Conservation (phyloP, 2,797 vertebrate genomes). For the Gallinago solitaria region DNA sequence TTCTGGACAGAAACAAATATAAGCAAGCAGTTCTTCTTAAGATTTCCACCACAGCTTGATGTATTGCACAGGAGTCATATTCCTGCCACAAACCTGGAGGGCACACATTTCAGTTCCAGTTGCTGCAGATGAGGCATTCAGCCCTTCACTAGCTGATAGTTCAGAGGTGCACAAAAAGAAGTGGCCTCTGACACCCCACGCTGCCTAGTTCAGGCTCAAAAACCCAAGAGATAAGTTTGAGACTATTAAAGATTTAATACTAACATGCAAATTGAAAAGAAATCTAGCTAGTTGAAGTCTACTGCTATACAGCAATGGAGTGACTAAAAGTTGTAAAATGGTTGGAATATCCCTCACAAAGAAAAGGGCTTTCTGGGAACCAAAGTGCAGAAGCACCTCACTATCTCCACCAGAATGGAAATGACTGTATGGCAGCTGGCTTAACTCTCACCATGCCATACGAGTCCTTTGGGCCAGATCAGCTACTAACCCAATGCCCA, state of each 20-base stretch:
- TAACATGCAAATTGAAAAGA: not conserved
- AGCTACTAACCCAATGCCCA: not conserved
- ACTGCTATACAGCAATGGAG: not conserved
- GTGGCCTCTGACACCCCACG: not conserved
- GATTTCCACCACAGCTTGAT: not conserved
- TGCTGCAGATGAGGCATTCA: not conserved
- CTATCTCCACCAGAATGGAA: not conserved
- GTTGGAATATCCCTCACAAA: not conserved
- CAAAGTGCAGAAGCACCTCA: not conserved
- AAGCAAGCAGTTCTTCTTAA: not conserved
- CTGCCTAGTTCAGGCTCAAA: not conserved
- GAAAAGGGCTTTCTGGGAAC: not conserved
- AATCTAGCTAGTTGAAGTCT: not conserved
- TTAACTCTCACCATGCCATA: not conserved
- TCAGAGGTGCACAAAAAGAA: not conserved
- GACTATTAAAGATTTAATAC: not conserved
- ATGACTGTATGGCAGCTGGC: not conserved
- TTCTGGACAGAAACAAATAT: constrained; percentile 68
- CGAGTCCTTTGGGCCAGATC: not conserved
- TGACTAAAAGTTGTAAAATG: not conserved
- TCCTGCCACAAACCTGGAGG: not conserved
- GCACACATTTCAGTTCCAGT: not conserved
- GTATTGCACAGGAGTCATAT: not conserved
- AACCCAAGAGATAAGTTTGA: not conserved
- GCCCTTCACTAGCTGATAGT: not conserved